Evolutionary conservation across 2,797 vertebrate species (phyloP).

Genomic region (Myotis planiceps): DNA sequence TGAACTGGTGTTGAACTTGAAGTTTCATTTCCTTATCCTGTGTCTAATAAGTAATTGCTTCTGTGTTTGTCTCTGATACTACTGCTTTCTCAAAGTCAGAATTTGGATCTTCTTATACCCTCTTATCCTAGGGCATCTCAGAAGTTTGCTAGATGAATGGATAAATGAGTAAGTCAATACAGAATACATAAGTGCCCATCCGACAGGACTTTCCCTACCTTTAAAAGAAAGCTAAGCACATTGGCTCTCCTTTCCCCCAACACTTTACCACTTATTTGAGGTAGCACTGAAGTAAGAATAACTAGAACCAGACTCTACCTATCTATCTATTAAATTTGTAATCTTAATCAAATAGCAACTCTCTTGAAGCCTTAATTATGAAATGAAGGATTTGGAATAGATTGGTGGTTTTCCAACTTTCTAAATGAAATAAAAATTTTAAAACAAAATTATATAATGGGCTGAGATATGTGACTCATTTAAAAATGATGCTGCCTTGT

Average conservation of each 20-base stretch:
- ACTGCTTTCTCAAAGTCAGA: neutral
- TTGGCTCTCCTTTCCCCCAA: neutral
- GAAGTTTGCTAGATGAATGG: neutral
- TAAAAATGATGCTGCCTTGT: conserved; percentile 42
- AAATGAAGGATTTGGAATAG: conserved; percentile 39
- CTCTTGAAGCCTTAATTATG: neutral
- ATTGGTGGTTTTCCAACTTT: conserved; percentile 51
- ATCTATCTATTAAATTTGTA: neutral
- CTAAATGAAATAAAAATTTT: conserved; percentile 46
- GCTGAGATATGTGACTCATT: conserved; percentile 38
- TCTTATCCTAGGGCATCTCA: neutral
- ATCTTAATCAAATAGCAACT: neutral
- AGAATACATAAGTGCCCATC: neutral
- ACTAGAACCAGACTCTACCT: neutral
- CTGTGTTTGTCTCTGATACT: neutral
- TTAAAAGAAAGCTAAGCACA: neutral
- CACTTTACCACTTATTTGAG: neutral
- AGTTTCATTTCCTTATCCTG: neutral
- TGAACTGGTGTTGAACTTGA: neutral
- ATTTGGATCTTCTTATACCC: neutral
- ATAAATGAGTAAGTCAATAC: neutral
- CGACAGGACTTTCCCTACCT: no score
- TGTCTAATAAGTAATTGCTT: neutral
- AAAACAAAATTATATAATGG: conserved; percentile 51
- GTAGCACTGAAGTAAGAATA: neutral